phyloP scores from a whole-genome alignment of 2,113 vertebrate genomes.

The Oreotrochilus melanogaster region DNA sequence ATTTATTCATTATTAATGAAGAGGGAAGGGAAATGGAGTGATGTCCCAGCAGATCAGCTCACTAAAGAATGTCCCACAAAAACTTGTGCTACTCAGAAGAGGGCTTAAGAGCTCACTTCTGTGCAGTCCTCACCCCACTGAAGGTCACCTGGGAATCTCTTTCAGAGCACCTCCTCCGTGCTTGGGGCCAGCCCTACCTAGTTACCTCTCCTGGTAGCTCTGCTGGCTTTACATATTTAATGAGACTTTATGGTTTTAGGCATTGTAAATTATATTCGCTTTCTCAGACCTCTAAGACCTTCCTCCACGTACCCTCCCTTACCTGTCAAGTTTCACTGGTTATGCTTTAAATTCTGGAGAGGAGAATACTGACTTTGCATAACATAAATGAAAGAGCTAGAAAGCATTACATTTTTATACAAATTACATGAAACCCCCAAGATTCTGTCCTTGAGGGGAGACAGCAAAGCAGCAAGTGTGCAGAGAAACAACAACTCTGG shows the following conservation, averaged over 20 bases:
- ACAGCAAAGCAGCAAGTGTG: neutral
- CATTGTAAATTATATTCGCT: conserved; percentile 72
- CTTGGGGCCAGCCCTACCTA: conserved; percentile 29
- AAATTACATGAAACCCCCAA: conserved; percentile 21
- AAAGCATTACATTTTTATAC: conserved; percentile 33
- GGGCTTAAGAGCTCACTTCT: neutral
- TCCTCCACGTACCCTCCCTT: conserved; percentile 63
- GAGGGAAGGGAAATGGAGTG: neutral
- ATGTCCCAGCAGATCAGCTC: neutral
- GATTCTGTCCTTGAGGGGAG: conserved; percentile 53
- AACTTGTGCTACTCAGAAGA: neutral
- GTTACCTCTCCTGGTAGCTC: conserved; percentile 16
- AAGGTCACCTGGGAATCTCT: conserved; percentile 36
- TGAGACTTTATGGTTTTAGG: conserved; percentile 59
- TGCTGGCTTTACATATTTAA: conserved; percentile 62
- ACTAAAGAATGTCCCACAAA: neutral
- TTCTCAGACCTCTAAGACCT: conserved; percentile 64
- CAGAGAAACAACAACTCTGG: neutral
- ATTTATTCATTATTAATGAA: neutral
- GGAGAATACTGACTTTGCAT: conserved; percentile 66
- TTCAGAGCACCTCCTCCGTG: neutral
- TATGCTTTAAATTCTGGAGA: conserved; percentile 74
- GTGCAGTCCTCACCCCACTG: neutral
- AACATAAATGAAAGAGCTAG: conserved; percentile 34
- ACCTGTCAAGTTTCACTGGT: conserved; percentile 76